A percentile compares a stretch with the other conserved stretches of the same genome.
Evolutionary conservation across 2,113 vertebrate species (phyloP).

Genomic region (Chloebia gouldiae): DNA sequence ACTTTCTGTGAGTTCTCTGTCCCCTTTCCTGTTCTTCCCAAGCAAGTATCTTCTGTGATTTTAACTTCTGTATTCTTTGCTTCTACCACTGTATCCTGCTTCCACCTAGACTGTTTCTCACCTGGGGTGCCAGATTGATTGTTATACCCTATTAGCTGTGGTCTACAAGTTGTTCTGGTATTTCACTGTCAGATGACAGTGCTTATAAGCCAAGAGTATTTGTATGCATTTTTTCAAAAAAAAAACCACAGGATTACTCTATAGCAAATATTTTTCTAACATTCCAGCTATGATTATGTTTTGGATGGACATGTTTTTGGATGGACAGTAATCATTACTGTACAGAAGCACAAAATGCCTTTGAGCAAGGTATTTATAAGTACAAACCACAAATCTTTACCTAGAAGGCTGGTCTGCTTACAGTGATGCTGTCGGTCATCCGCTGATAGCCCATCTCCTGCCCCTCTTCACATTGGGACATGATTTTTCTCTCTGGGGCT

Average conservation of each 20-base stretch:
- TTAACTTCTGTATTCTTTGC: not conserved
- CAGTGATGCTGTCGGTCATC: not conserved
- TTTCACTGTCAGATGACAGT: not conserved
- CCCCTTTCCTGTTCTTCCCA: not conserved
- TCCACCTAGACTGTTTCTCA: not conserved
- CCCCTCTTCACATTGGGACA: not conserved
- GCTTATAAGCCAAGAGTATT: not conserved
- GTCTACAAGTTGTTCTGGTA: not conserved
- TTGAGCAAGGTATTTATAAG: not conserved
- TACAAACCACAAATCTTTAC: constrained; percentile 36
- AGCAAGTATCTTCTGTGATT: not conserved
- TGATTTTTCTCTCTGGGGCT: constrained; percentile 47
- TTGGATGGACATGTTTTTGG: not conserved
- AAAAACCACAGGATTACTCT: not conserved
- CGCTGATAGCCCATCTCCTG: not conserved
- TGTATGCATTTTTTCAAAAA: not conserved
- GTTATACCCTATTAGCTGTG: not conserved
- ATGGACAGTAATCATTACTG: not conserved
- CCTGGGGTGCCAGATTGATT: not conserved
- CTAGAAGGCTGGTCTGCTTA: constrained; percentile 28
- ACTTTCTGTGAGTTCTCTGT: not conserved
- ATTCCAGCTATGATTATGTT: not conserved
- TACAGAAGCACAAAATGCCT: not conserved
- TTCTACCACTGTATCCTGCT: not conserved
- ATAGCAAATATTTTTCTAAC: not conserved